Percentiles rank a stretch among this genome's conserved stretches.
phyloP scores from a whole-genome alignment of 2,888 invertebrate species.

The Hydrotaea diabolus region DNA sequence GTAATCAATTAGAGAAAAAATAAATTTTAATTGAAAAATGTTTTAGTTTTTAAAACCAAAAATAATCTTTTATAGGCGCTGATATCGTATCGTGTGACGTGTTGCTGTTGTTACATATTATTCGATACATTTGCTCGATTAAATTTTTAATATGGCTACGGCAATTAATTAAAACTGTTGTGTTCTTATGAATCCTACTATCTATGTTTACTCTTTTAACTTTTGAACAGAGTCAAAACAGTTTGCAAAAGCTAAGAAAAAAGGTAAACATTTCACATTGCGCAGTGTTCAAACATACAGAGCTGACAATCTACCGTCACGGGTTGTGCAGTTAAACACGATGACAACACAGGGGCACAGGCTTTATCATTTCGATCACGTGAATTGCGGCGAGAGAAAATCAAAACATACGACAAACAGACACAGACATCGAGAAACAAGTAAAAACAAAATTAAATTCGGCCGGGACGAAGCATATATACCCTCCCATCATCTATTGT shows the following conservation, averaged over 20 bases:
- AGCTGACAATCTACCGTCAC: constrained; percentile 19
- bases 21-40: neutral
- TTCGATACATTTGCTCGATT: neutral
- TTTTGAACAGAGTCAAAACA: neutral
- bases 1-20: neutral
- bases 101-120: neutral
- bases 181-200: neutral
- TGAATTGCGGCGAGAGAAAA: constrained; percentile 21
- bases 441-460: no score
- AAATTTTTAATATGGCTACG: neutral
- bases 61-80: neutral
- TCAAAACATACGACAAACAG: neutral
- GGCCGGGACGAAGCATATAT: no score
- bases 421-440: neutral
- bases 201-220: neutral
- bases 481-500: no score
- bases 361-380: constrained; percentile 48
- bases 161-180: neutral
- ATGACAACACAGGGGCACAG: neutral
- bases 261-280: neutral
- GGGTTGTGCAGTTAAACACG: constrained; percentile 30
- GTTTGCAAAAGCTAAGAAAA: neutral
- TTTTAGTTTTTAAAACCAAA: neutral
- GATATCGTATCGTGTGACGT: neutral
- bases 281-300: neutral